phyloP scores from a whole-genome alignment of 2,888 invertebrate species.

The Eristalis arbustorum region DNA sequence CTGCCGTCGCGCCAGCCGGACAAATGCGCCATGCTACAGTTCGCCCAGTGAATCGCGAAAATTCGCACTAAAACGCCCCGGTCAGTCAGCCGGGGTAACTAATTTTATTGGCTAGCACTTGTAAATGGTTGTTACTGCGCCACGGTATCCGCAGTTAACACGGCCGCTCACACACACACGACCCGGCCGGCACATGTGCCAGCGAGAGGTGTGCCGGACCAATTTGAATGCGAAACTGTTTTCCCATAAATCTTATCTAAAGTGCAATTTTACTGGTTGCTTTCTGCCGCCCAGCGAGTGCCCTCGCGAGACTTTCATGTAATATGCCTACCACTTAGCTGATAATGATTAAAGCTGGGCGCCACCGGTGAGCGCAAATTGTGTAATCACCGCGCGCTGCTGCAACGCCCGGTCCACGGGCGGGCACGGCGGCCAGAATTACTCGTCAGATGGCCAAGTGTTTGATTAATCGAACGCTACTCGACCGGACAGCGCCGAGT shows the following conservation, averaged over 20 bases:
- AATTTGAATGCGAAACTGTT: conserved; percentile 57
- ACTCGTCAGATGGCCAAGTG: conserved; percentile 53
- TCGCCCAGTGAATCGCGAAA: neutral
- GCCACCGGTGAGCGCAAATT: conserved; percentile 42
- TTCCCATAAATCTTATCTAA: conserved; percentile 59
- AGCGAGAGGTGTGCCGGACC: conserved; percentile 40
- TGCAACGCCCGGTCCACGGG: conserved; percentile 1
- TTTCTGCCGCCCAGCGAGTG: conserved; percentile 3
- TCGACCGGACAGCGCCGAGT: conserved; percentile 50
- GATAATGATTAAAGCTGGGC: conserved; percentile 59
- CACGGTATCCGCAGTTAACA: conserved; percentile 32
- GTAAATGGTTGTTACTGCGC: conserved; percentile 9
- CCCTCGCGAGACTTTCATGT: conserved; percentile 36
- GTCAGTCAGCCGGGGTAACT: conserved; percentile 3
- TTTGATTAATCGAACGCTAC: conserved; percentile 59
- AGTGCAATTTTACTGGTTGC: conserved; percentile 31
- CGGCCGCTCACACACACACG: conserved; percentile 28
- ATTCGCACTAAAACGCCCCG: neutral
- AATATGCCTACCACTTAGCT: conserved; percentile 57
- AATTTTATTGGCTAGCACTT: conserved; percentile 28
- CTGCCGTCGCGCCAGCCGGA: neutral
- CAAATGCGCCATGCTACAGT: neutral
- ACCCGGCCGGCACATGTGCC: conserved; percentile 34
- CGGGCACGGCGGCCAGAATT: conserved; percentile 26
- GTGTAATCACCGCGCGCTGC: conserved; percentile 25